Base-by-base conservation (phyloP, 92 coral and sea anemone genomes). In the Porites lobata region DNA sequence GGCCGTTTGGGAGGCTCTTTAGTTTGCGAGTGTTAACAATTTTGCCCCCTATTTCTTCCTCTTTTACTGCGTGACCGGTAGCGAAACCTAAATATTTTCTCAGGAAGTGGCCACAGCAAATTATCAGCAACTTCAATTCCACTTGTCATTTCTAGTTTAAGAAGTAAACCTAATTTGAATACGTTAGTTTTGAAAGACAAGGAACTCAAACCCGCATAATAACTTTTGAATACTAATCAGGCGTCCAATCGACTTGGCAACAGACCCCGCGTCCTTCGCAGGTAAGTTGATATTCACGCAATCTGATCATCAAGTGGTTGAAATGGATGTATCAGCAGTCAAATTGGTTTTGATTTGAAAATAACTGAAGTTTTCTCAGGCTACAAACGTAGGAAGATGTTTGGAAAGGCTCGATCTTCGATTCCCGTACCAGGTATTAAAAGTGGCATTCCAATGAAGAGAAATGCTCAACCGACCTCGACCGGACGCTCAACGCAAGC, bases 381-480 rank as follows among this genome's bases (percentile, higher is more conserved):
- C 63, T 24, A 32, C 18, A 26, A 69, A 53, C 19, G 50, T 6
- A 9, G 38, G n/a, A 56, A 61, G 7, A 92, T 92, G 94, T 92
- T 57, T 75, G 87, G 94, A 22, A 69, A 83, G 38, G 83, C 77
- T 26, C 94, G 98, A 43, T 95, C 98, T 43, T 92, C 96, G 17
- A 93, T 95, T 81, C 98, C 98, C 1, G 90, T 93, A 20, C 66
- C 84, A 12, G 90, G 89, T 2, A 73, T 61, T 47, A 93, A 77
- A 81, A 79, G 96, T 17, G 72, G 87, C 88, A 90, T 95, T 82
- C 98, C 96, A 21, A 79, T 87, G 67, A 85, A 76, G 32, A 73
- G 77, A 85, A 65, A 82, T 52, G 81, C 76, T 19, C 83, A 84
- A 63, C 72, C 75, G 71, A 59, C 86, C 52, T 14, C 78, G 56